phyloP scores from a whole-genome alignment of 2,113 vertebrate genomes.

The Bufo gargarizans region DNA sequence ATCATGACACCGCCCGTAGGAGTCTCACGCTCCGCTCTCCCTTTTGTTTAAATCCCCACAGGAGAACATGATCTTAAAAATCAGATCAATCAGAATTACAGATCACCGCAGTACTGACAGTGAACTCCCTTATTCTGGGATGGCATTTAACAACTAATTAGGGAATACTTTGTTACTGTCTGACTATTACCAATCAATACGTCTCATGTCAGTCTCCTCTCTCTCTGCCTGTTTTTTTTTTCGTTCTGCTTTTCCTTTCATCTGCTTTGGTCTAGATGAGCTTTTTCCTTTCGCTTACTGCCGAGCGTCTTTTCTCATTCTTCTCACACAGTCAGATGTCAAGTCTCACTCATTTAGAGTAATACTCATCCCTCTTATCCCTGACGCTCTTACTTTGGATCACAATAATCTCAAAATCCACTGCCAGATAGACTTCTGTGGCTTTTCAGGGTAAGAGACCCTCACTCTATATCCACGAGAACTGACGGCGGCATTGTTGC shows the following conservation, averaged over 20 bases:
- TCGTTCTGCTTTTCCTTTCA: constrained; percentile 34
- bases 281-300: constrained; percentile 25
- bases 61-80: constrained; percentile 57
- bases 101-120: constrained; percentile 56
- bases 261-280: constrained; percentile 25
- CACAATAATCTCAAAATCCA: constrained; percentile 56
- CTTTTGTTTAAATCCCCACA: constrained; percentile 52
- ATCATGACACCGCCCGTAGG: constrained; percentile 28
- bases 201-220: constrained; percentile 53
- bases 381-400: constrained; percentile 50
- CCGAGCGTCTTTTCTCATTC: constrained; percentile 36
- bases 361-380: constrained; percentile 59
- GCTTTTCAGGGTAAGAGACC: not conserved
- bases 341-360: constrained; percentile 59
- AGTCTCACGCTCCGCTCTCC: constrained; percentile 34
- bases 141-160: constrained; percentile 60
- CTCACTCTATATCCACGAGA: constrained; percentile 1
- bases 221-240: not conserved
- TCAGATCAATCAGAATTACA: constrained; percentile 60
- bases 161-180: constrained; percentile 59
- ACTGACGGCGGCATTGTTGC: not conserved
- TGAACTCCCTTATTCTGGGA: constrained; percentile 58
- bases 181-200: constrained; percentile 59
- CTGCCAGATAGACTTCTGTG: constrained; percentile 29
- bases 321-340: constrained; percentile 54